Evolutionary conservation across 1,140 invertebrate species (phyloP).

Genomic region (Drosophila pachea): DNA sequence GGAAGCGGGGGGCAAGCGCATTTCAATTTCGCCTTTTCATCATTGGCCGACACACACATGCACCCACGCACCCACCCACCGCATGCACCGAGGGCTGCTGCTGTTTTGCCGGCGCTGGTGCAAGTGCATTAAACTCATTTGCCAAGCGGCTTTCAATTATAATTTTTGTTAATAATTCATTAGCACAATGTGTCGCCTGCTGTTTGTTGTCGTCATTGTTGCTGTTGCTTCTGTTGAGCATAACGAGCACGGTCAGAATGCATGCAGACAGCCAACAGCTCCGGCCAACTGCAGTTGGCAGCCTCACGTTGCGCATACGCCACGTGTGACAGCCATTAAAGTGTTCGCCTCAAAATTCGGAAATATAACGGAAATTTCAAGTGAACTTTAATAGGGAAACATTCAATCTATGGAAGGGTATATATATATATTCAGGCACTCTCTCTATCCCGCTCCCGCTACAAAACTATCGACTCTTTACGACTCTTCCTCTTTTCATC

Average conservation of each 20-base stretch:
- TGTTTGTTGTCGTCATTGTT: constrained; percentile 13
- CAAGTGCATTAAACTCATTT: constrained; percentile 74
- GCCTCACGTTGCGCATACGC: constrained; percentile 39
- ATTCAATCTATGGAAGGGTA: too few relatives aligned
- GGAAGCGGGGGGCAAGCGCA: too few relatives aligned
- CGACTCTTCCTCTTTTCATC: too few relatives aligned
- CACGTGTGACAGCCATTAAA: constrained; percentile 40
- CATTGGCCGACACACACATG: constrained; percentile 15
- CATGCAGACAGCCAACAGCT: constrained; percentile 37
- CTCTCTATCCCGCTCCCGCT: too few relatives aligned
- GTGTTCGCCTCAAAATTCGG: neutral
- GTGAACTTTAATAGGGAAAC: neutral
- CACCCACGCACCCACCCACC: neutral
- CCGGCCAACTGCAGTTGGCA: neutral
- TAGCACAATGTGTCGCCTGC: constrained; percentile 63
- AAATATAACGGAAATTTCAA: too few relatives aligned
- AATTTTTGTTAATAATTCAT: constrained; percentile 75
- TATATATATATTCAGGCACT: too few relatives aligned
- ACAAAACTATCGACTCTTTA: too few relatives aligned
- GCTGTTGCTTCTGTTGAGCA: constrained; percentile 11
- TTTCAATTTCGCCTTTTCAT: constrained; percentile 40
- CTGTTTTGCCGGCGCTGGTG: constrained; percentile 6
- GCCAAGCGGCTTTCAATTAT: constrained; percentile 72
- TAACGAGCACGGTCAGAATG: constrained; percentile 44
- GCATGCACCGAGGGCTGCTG: neutral